These are phyloP conservation scores for Cerceris ruficornis DNA, from an alignment of 2,888 invertebrate genomes.

Conservation along the genomic window DNA sequence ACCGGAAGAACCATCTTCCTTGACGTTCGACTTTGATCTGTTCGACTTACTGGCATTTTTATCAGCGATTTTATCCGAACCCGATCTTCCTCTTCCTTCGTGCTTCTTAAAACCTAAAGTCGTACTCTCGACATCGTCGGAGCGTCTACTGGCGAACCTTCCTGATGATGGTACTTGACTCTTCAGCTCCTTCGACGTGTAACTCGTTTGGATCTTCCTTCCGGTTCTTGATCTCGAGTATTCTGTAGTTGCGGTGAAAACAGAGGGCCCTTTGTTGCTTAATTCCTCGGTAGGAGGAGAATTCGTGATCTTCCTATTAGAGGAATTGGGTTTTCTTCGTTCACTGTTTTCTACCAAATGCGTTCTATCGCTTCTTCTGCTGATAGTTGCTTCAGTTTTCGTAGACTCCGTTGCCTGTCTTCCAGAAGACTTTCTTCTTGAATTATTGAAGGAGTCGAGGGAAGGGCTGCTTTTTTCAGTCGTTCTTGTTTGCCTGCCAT, in stretches of 20 bases:
- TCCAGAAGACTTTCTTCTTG: conserved; percentile 1
- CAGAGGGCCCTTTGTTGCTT: conserved; percentile 50
- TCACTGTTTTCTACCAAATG: conserved; percentile 25
- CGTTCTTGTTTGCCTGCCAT: conserved; percentile 13
- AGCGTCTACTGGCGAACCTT: conserved; percentile 33
- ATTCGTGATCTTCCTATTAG: not conserved
- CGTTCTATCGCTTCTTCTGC: conserved; percentile 44
- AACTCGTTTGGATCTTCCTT: conserved; percentile 71
- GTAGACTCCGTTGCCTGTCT: not conserved
- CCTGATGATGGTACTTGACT: conserved; percentile 51
- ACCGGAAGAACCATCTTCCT: conserved; percentile 9
- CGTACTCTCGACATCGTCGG: conserved; percentile 15
- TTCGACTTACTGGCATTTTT: conserved; percentile 24
- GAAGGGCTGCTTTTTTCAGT: conserved; percentile 1
- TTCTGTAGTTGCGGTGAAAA: conserved; percentile 51
- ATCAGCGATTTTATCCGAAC: conserved; percentile 4
- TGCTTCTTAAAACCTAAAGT: conserved; percentile 18
- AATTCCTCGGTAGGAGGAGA: conserved; percentile 7
- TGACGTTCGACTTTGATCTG: conserved; percentile 25
- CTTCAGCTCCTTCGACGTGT: conserved; percentile 58
- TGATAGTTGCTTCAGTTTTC: conserved; percentile 16
- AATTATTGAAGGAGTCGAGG: not conserved
- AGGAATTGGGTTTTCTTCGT: not conserved
- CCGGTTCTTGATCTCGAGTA: conserved; percentile 71
- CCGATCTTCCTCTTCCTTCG: conserved; percentile 6